Percentiles rank a stretch among this genome's conserved stretches.
These are phyloP conservation scores for Struthio camelus DNA, from an alignment of 2,113 vertebrate genomes.

Conservation along the genomic window DNA sequence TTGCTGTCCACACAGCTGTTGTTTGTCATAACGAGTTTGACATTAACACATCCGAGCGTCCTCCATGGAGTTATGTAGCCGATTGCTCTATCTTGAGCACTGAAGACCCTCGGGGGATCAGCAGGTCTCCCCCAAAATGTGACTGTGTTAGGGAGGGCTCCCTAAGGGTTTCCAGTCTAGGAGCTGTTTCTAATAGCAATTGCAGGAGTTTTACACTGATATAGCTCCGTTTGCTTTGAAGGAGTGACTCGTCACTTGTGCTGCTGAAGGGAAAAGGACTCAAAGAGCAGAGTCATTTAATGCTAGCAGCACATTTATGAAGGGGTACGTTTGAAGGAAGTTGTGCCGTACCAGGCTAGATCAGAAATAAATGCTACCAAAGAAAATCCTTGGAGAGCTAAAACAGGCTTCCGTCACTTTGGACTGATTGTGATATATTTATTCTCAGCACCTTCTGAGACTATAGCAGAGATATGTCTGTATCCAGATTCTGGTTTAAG, in stretches of 20 bases:
- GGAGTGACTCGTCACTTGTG: not conserved
- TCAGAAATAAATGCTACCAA: not conserved
- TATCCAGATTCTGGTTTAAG: not conserved
- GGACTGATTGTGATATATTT: not conserved
- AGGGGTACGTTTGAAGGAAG: not conserved
- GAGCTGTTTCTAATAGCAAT: not conserved
- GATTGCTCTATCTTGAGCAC: not conserved
- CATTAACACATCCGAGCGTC: not conserved
- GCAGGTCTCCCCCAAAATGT: not conserved
- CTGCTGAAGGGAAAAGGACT: not conserved
- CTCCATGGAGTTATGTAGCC: not conserved
- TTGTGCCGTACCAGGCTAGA: not conserved
- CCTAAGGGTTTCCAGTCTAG: not conserved
- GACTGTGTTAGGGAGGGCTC: not conserved
- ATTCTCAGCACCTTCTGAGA: not conserved
- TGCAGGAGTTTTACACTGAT: not conserved
- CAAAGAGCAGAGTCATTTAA: not conserved
- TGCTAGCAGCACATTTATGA: not conserved
- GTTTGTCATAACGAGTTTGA: constrained; percentile 11
- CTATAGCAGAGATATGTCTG: fast-evolving
- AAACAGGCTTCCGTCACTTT: not conserved
- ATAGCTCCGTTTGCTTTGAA: not conserved
- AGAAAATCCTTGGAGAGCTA: not conserved
- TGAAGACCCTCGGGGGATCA: not conserved
- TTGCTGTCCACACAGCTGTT: constrained; percentile 40